Base-by-base conservation (phyloP, 23 tunicate genomes). In the Aplidium turbinatum region DNA sequence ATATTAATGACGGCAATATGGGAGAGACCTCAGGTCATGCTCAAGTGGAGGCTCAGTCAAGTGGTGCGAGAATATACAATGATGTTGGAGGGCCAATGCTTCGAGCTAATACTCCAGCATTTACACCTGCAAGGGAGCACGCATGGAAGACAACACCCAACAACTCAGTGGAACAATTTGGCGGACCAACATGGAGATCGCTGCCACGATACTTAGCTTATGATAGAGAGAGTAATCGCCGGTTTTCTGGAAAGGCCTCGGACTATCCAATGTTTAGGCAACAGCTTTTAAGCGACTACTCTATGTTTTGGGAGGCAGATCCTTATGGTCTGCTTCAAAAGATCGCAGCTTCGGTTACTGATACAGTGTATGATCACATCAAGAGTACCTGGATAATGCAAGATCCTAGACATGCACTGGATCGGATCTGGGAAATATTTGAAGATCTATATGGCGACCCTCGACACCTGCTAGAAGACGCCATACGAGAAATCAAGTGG, bases 241-340 rank as follows among this genome's bases (percentile, higher is more conserved):
- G 21, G 60, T 11, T 53, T 53, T 7, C 16, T 7, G 60, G 60
- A 19, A 53, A 53, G 22, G 5, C 5, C 16, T 53, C 60, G 5
- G 60, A 53, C 21, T 53, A 53, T 53, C 60, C 60, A 7, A 53
- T 53, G 22, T 53, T 53, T 53, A 11, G 60, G 21, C 60, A 53
- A 27, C 60, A 53, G 60, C 60, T 53, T 7, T 5, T 53, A 7
- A 53, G 21, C 20, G 60, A 53, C 22, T 53, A 53, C 60, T 5
- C 16, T 19, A 19, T 19, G 60, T 19, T 7, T 7, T 53, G 60
- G 60, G 23, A 53, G 5, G 20, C 60, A 19, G 60, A 53, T 53
- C 60, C 60, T 7, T 53, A 53, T 19, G 4, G 5, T 4, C 60
- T 53, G 16, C 23, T 53, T 11, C 21, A 53, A 19, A 53, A 53